Percentiles rank a stretch among this genome's conserved stretches.
Conservation (phyloP, 2,797 vertebrate species). For the Apogon talboti region DNA sequence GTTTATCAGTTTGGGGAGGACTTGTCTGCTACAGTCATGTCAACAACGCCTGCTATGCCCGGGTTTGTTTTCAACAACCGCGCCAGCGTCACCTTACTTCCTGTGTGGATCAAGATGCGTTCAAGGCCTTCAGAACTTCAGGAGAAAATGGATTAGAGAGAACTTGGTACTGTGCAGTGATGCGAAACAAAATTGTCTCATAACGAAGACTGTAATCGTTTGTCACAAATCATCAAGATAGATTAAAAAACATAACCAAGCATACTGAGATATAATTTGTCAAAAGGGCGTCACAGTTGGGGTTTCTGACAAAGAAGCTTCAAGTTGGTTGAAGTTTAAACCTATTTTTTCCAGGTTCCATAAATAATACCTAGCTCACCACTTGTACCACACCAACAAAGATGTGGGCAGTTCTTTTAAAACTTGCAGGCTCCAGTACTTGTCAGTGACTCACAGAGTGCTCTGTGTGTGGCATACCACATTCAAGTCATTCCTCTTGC, state of each 20-base stretch:
- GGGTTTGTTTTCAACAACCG: slow-evolving; percentile 81
- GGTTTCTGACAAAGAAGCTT: too few relatives aligned
- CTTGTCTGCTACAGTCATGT: slow-evolving; percentile 40
- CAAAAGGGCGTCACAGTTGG: too few relatives aligned
- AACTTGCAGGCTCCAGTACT: background rate
- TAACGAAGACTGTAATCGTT: too few relatives aligned
- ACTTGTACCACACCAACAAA: background rate
- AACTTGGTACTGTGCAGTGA: too few relatives aligned
- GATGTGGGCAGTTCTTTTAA: background rate
- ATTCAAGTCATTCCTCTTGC: slow-evolving; percentile 31
- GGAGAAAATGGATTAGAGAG: slow-evolving; percentile 17
- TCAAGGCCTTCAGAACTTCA: slow-evolving; percentile 37
- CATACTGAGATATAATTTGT: too few relatives aligned
- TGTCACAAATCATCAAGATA: too few relatives aligned
- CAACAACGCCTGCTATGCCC: slow-evolving; percentile 44
- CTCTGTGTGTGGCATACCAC: too few relatives aligned
- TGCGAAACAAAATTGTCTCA: too few relatives aligned
- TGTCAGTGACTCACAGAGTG: background rate
- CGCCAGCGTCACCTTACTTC: slow-evolving; percentile 79
- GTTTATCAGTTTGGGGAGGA: background rate
- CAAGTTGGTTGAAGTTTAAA: too few relatives aligned
- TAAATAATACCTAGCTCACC: background rate
- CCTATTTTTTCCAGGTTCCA: too few relatives aligned
- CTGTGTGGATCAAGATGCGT: slow-evolving; percentile 62
- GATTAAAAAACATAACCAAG: too few relatives aligned